Evolutionary conservation across 92 coral and sea anemone genomes (phyloP).

Genomic region (Epizoanthus scotinus): DNA sequence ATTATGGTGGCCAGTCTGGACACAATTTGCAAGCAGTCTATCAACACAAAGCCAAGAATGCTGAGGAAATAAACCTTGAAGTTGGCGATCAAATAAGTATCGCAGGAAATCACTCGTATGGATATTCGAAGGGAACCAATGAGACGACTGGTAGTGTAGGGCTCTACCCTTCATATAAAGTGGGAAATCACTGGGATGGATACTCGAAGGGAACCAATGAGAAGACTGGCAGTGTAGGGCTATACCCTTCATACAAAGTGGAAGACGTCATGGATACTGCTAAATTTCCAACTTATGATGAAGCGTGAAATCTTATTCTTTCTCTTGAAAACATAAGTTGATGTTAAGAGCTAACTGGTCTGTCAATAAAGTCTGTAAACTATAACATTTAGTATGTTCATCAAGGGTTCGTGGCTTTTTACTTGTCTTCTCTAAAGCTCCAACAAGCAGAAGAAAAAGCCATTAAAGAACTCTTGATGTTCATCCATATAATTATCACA

Average conservation of each 20-base stretch:
- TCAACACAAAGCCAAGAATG: slow-evolving; percentile 69
- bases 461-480: too few relatives aligned
- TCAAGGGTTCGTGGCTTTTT: too few relatives aligned
- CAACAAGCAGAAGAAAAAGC: too few relatives aligned
- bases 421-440: too few relatives aligned
- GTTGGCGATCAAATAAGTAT: slow-evolving; percentile 80
- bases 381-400: too few relatives aligned
- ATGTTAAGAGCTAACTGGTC: too few relatives aligned
- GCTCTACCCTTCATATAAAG: slow-evolving; percentile 92
- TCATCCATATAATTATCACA: too few relatives aligned
- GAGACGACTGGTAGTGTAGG: slow-evolving; percentile 63
- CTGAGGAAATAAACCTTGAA: slow-evolving; percentile 65
- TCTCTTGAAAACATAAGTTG: not conserved
- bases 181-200: slow-evolving; percentile 98
- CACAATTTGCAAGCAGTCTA: slow-evolving; percentile 84
- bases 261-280: slow-evolving; percentile 87
- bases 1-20: slow-evolving; percentile 93
- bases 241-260: slow-evolving; percentile 92
- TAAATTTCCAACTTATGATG: slow-evolving; percentile 79
- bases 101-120: slow-evolving; percentile 99
- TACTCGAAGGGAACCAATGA: slow-evolving; percentile 84
- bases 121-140: slow-evolving; percentile 86
- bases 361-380: too few relatives aligned
- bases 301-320: slow-evolving; percentile 10
- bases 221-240: slow-evolving; percentile 62